These are phyloP conservation scores for Hemicrepidius hirtus DNA, from an alignment of 2,888 invertebrate genomes.

Conservation along the genomic window DNA sequence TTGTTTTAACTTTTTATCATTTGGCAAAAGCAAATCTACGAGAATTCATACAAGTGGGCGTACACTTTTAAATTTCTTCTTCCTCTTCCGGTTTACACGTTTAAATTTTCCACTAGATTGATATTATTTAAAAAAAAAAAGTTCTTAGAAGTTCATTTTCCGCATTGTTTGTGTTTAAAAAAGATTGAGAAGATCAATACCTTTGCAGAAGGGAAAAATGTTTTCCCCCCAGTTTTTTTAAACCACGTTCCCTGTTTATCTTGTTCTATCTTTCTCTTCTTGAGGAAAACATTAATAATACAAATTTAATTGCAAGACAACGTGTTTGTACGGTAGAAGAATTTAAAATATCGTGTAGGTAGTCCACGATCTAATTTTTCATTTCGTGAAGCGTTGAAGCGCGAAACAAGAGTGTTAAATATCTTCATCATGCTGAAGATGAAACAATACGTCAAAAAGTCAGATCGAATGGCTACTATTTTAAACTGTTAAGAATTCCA, in stretches of 20 bases:
- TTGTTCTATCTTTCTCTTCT: not conserved
- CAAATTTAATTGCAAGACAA: slow-evolving; percentile 13
- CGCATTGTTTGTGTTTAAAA: too few species aligned
- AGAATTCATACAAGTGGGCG: not conserved
- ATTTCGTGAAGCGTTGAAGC: slow-evolving; percentile 12
- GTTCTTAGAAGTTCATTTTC: too few species aligned
- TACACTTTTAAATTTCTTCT: not conserved
- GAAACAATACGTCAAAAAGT: slow-evolving; percentile 1
- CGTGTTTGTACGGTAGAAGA: slow-evolving; percentile 20
- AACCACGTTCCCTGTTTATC: not conserved
- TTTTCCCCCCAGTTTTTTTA: slow-evolving; percentile 22
- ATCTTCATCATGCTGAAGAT: not conserved
- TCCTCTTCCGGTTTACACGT: not conserved
- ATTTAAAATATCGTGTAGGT: slow-evolving; percentile 18
- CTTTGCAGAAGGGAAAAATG: slow-evolving; percentile 16
- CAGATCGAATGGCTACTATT: not conserved
- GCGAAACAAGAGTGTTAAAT: not conserved
- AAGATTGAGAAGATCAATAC: too few species aligned
- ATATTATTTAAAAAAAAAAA: too few species aligned
- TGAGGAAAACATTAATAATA: slow-evolving; percentile 18
- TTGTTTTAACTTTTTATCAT: not conserved
- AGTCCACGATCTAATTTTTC: slow-evolving; percentile 12
- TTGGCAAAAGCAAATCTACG: slow-evolving; percentile 6
- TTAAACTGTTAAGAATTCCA: slow-evolving; percentile 16
- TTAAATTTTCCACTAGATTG: not conserved